Base-by-base conservation (phyloP, 2,888 invertebrate species). In the Ochlodes sylvanus region DNA sequence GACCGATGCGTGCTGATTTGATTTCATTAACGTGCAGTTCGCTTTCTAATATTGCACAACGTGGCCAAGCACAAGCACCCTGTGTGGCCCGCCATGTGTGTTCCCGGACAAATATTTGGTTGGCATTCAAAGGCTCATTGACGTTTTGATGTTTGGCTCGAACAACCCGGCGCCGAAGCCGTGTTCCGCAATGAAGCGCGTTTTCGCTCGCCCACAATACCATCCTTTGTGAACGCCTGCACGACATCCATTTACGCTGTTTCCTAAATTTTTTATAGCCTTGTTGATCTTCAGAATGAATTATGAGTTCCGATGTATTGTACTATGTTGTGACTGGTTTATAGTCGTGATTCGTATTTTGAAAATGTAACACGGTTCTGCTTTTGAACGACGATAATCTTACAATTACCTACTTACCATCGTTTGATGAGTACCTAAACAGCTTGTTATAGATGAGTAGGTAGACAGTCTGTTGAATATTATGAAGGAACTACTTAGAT, bases 1-100 rank as follows among this genome's bases (percentile, higher is more conserved):
- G 81, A 81, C 83, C 80, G 82, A 86, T 84, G 81, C 83, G 83
- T 79, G 85, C 80, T 80, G 82, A 86, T 85, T 87, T 85, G 82
- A 87, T 86, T 86, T 80, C 77, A 81, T 86, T 82, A 79, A 34
- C 14, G 4, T 7, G 7, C 41, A 27, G n/a, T 74, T 62, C 74
- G 81, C 79, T 84, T 85, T 85, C 85, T 85, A 85, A 85, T 82
- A 76, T 89, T 85, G 86, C 85, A 86, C 85, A 86, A 78, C 79
- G 34, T 56, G 83, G 77, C 73, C 76, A 80, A 76, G 75, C 92
- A 76, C 76, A 80, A 76, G 75, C 92, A 76, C 82, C 88, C 84
- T 93, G 93, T 92, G 92, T 92, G 92, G 93, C 84, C 88, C 77
- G 76, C 87, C 85, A 87, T 86, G 89, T 89, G 89, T 87, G 86